Evolutionary conservation across 2,888 invertebrate genomes (phyloP).

Genomic region (Pandemis cinnamomeana): DNA sequence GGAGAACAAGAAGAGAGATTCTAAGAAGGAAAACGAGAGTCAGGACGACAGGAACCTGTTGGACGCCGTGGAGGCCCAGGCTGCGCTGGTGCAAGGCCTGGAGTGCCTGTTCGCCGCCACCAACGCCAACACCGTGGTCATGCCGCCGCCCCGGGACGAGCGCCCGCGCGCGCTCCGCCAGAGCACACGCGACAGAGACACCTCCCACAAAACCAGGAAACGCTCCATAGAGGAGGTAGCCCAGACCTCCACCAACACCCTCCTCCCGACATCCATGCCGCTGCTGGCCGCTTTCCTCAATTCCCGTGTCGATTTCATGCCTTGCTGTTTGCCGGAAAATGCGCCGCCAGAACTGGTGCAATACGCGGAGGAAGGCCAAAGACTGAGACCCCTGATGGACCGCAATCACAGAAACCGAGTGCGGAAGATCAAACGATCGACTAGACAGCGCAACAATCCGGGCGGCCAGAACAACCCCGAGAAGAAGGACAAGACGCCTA

Average conservation of each 20-base stretch:
- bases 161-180: slow-evolving; percentile 70
- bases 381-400: slow-evolving; percentile 78
- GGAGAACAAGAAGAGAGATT: slow-evolving; percentile 82
- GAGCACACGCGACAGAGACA: slow-evolving; percentile 76
- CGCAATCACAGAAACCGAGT: slow-evolving; percentile 80
- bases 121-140: slow-evolving; percentile 79
- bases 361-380: slow-evolving; percentile 66
- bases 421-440: slow-evolving; percentile 83
- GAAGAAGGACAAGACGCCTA: slow-evolving; percentile 65
- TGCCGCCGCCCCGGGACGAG: slow-evolving; percentile 77
- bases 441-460: slow-evolving; percentile 77
- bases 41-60: slow-evolving; percentile 74
- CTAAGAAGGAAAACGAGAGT: slow-evolving; percentile 76
- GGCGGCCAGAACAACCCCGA: slow-evolving; percentile 62
- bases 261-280: slow-evolving; percentile 86
- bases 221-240: slow-evolving; percentile 85
- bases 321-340: slow-evolving; percentile 70
- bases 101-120: slow-evolving; percentile 81
- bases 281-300: slow-evolving; percentile 87
- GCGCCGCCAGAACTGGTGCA: slow-evolving; percentile 61
- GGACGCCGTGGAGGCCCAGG: slow-evolving; percentile 83
- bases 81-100: slow-evolving; percentile 82
- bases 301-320: slow-evolving; percentile 84
- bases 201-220: slow-evolving; percentile 76
- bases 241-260: slow-evolving; percentile 87